These are phyloP conservation scores for Axis porcinus DNA, from an alignment of 2,113 vertebrate genomes.

Conservation along the genomic window DNA sequence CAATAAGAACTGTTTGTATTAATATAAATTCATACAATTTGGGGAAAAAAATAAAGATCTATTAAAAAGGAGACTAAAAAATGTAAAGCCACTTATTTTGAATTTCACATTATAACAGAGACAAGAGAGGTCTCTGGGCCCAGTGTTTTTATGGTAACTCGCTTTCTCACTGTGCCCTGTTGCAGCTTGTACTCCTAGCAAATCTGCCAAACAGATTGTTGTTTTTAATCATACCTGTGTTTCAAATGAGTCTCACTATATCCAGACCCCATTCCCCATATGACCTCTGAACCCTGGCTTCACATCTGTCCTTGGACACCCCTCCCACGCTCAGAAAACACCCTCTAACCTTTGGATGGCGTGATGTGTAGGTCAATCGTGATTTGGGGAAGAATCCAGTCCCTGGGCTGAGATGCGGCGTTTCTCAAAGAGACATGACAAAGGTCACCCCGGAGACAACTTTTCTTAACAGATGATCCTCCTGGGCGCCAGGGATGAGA, in stretches of 20 bases:
- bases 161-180: background rate
- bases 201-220: background rate
- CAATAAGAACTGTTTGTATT: background rate
- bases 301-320: background rate
- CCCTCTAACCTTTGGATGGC: background rate
- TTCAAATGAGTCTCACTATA: background rate
- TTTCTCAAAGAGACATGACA: conserved; percentile 45
- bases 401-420: background rate
- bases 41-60: background rate
- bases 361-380: conserved; percentile 4
- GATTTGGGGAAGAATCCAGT: conserved; percentile 3
- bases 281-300: background rate
- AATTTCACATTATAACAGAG: background rate
- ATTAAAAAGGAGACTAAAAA: background rate
- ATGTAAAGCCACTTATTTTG: background rate
- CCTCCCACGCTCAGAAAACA: background rate
- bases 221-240: background rate
- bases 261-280: background rate
- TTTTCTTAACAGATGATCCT: conserved; percentile 44
- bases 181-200: background rate
- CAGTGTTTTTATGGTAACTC: background rate
- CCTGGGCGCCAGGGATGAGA: background rate
- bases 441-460: conserved; percentile 53
- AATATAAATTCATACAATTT: background rate
- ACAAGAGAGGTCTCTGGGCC: background rate